phyloP scores from a whole-genome alignment of 2,797 vertebrate species.

The Scolopax bukidnonensis region DNA sequence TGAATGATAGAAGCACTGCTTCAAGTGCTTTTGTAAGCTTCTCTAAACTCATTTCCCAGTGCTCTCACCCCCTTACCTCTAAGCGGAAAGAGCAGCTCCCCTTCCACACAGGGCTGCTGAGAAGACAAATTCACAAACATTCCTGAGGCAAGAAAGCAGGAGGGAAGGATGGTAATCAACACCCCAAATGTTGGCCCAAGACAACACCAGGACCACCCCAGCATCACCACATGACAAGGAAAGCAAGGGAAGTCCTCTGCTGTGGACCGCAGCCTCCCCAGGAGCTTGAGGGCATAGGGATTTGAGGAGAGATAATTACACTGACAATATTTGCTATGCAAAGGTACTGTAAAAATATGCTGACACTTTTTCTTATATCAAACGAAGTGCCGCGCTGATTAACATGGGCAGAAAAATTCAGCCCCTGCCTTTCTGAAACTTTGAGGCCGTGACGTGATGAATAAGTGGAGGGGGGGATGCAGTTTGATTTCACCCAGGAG shows the following conservation, averaged over 20 bases:
- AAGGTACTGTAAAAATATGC: neutral
- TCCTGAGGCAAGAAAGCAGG: neutral
- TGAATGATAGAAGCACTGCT: neutral
- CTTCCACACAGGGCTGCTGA: neutral
- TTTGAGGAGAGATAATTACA: neutral
- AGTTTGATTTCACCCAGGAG: neutral
- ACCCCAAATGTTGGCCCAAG: neutral
- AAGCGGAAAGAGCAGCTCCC: neutral
- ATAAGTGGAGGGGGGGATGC: neutral
- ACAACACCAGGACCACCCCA: neutral
- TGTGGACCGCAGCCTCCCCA: neutral
- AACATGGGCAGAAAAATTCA: neutral
- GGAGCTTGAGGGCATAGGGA: neutral
- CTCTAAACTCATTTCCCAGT: neutral
- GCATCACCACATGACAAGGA: neutral
- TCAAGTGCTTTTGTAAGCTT: neutral
- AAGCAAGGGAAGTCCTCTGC: neutral
- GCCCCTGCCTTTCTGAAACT: neutral
- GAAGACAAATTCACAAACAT: neutral
- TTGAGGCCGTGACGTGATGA: accelerated
- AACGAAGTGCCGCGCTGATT: accelerated
- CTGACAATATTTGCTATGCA: neutral
- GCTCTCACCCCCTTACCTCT: neutral
- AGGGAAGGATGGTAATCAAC: neutral
- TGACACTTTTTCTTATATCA: neutral